These are phyloP conservation scores for Koerneria pararmatus DNA, from an alignment of 2,888 invertebrate species.

Conservation along the genomic window DNA sequence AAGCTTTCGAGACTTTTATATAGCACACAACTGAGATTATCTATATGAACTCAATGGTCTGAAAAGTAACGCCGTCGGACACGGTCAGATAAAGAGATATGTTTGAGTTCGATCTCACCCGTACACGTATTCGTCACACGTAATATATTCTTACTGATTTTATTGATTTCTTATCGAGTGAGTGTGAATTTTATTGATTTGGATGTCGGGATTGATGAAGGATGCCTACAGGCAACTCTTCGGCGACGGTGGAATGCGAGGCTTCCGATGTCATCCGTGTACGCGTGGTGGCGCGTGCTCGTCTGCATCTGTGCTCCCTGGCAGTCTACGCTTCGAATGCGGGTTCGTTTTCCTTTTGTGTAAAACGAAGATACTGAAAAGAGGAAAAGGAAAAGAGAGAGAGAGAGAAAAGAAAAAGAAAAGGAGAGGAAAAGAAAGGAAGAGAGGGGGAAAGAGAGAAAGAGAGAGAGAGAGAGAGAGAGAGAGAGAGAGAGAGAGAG, in stretches of 20 bases:
- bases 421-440: slow-evolving; percentile 20
- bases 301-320: slow-evolving; percentile 44
- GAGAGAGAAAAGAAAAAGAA: slow-evolving; percentile 26
- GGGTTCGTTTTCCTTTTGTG: slow-evolving; percentile 31
- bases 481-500: too few species aligned
- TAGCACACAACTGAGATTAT: too few species aligned
- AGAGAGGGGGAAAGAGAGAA: neutral
- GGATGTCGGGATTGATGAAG: too few species aligned
- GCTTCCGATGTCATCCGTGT: slow-evolving; percentile 28
- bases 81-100: too few species aligned
- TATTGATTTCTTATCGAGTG: too few species aligned
- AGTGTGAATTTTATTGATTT: too few species aligned
- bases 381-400: too few species aligned
- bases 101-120: neutral
- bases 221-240: neutral
- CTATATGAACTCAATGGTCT: too few species aligned
- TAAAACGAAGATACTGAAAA: slow-evolving; percentile 18
- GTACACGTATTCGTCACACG: neutral
- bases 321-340: slow-evolving; percentile 47
- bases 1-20: too few species aligned
- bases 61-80: too few species aligned
- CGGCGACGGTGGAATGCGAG: neutral
- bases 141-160: too few species aligned
- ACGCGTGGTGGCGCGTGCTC: slow-evolving; percentile 32
- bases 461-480: neutral